Evolutionary conservation across 2,888 invertebrate genomes (phyloP), one percentile per base, ranked within the genome.

Genomic region (Epinotia demarniana): DNA sequence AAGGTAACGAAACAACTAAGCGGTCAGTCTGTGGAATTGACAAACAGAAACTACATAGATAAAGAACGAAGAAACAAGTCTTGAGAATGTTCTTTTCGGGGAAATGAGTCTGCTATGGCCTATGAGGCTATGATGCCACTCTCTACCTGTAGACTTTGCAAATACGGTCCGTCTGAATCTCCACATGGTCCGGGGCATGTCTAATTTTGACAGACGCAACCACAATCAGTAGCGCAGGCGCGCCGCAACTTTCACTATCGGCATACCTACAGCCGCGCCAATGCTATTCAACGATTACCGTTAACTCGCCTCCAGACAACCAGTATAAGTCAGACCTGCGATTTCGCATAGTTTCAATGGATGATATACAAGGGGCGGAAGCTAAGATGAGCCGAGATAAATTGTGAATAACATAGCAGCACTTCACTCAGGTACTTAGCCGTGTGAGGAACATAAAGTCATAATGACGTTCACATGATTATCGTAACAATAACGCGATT

Each of bases 191-290:
- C n/a, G 60, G 6, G 23, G 72, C 66, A 61, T 75, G 61, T 61
- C 61, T 57, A 67, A 75, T 75, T 75, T 75, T 75, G 72, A 75
- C 75, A 75, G 33, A 23, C 55, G 18, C 53, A 53, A 8, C 61
- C 70, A 73, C 72, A 67, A 67, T 75, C 71, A 73, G 73, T 66
- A 67, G 66, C 27, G 49, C 63, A 62, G 18, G 53, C 64, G 64
- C 49, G 61, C 64, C 39, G 46, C 64, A 61, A 75, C 75, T 75
- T 75, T 75, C 75, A 75, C 75, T 75, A 75, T 72, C 72, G 64
- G 18, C 74, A 39, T 57, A 63, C 74, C 75, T 39, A 12, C 43
- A n/a, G n/a, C 53, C 53, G 53, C 53, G n/a, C n/a, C n/a, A 53
- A 5, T n/a, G 53, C 46, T 4, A 49, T 49, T 49, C 49, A 53